A percentile compares a stretch with the other conserved stretches of the same genome.
Conservation (phyloP, 2,113 vertebrate genomes). For the Acrocephalus arundinaceus region DNA sequence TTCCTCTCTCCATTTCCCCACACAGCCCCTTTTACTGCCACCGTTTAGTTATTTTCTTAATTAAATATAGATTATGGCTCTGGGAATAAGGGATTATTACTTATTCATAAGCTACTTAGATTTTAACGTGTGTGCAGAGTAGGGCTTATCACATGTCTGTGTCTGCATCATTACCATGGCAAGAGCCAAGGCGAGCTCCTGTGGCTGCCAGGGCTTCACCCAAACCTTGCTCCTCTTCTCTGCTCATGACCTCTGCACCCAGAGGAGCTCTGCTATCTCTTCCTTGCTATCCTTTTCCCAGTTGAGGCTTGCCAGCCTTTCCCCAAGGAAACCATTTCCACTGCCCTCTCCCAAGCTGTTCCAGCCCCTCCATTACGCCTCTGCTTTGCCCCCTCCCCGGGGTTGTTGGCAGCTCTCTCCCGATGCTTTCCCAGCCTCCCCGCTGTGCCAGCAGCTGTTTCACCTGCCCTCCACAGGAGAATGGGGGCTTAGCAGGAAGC, state of each 20-base stretch:
- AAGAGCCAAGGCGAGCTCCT: background rate
- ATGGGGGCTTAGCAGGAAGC: background rate
- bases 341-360: background rate
- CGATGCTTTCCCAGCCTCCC: background rate
- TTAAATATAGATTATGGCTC: slow-evolving; percentile 60
- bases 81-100: slow-evolving; percentile 37
- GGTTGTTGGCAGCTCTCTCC: background rate
- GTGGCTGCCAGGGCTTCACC: background rate
- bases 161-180: background rate
- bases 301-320: background rate
- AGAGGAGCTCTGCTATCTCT: background rate
- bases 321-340: background rate
- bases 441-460: background rate
- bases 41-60: slow-evolving; percentile 59
- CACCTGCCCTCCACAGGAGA: background rate
- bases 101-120: slow-evolving; percentile 55
- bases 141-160: background rate
- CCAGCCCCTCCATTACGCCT: background rate
- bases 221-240: background rate
- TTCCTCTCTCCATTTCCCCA: background rate
- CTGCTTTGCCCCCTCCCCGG: background rate
- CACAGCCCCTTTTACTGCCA: background rate
- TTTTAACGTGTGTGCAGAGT: slow-evolving; percentile 1
- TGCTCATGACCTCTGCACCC: rapidly evolving
- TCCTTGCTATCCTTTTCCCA: background rate